Evolutionary conservation across 2,113 vertebrate genomes (phyloP).

Genomic region (Corythornis vintsioides): DNA sequence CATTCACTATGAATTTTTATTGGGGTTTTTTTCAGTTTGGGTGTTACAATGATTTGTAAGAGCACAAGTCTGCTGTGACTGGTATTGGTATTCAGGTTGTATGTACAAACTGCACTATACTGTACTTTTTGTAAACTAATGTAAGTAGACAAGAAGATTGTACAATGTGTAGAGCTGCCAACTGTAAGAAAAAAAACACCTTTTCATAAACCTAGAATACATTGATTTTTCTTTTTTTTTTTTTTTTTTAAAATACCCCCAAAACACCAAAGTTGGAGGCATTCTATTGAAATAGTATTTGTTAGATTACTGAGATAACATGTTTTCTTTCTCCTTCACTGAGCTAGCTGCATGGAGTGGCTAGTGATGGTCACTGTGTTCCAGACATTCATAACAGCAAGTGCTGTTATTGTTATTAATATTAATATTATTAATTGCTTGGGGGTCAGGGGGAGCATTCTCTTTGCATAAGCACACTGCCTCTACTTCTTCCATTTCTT

Average conservation of each 20-base stretch:
- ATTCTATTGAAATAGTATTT: constrained; percentile 23
- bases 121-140: constrained; percentile 68
- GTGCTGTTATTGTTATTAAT: too few relatives aligned
- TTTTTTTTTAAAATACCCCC: background rate
- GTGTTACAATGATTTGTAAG: constrained; percentile 49
- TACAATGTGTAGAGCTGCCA: constrained; percentile 56
- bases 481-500: constrained; percentile 1
- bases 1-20: background rate
- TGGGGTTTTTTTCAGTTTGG: constrained; percentile 15
- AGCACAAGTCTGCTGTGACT: constrained; percentile 52
- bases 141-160: constrained; percentile 71
- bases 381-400: background rate
- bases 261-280: constrained; percentile 72
- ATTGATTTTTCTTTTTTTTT: constrained; percentile 4
- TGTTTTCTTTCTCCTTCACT: background rate
- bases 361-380: background rate
- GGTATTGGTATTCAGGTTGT: constrained; percentile 63
- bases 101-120: constrained; percentile 61
- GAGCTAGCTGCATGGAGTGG: background rate
- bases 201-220: constrained; percentile 63
- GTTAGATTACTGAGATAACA: background rate
- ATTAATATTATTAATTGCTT: background rate
- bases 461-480: constrained; percentile 21
- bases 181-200: constrained; percentile 22
- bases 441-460: background rate